Conservation (phyloP, 92 coral and sea anemone species). For the Scolanthus callimorphus region DNA sequence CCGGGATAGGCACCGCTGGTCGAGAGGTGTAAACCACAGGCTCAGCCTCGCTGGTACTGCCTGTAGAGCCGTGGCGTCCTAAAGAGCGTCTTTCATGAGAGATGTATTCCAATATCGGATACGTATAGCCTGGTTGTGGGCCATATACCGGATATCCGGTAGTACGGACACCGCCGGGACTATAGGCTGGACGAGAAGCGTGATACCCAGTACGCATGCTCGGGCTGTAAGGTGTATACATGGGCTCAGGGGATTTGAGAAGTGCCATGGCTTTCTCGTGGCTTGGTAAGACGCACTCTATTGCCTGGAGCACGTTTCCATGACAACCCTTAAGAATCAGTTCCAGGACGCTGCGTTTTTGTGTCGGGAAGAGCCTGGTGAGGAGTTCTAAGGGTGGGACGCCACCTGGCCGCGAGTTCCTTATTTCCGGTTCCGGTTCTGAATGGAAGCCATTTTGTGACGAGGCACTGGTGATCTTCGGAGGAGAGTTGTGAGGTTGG, state of each 20-base stretch:
- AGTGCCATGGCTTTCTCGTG: conserved; percentile 88
- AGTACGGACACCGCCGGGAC: conserved; percentile 42
- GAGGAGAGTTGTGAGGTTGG: conserved; percentile 26
- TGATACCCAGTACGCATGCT: conserved; percentile 52
- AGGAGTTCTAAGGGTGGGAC: conserved; percentile 86
- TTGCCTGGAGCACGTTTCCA: conserved; percentile 79
- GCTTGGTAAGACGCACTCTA: conserved; percentile 93
- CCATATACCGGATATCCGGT: conserved; percentile 57
- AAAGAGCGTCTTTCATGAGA: conserved; percentile 48
- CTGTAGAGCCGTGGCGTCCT: conserved; percentile 7
- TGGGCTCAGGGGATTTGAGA: conserved; percentile 44
- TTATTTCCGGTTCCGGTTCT: not conserved
- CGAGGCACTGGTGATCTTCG: conserved; percentile 5
- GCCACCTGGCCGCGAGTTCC: conserved; percentile 8
- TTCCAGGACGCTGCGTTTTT: conserved; percentile 86
- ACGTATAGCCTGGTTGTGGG: conserved; percentile 45
- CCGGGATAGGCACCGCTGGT: not conserved
- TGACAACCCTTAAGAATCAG: conserved; percentile 92
- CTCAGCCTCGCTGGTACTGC: not conserved
- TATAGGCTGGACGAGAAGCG: conserved; percentile 48
- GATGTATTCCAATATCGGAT: conserved; percentile 70
- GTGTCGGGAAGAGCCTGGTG: conserved; percentile 87
- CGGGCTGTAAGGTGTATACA: conserved; percentile 52
- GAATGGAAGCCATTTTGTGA: conserved; percentile 5
- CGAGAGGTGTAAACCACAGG: not conserved